A percentile compares a stretch with the other conserved stretches of the same genome.
Conservation (phyloP, 2,888 invertebrate species). For the Scrobipalpa costella region DNA sequence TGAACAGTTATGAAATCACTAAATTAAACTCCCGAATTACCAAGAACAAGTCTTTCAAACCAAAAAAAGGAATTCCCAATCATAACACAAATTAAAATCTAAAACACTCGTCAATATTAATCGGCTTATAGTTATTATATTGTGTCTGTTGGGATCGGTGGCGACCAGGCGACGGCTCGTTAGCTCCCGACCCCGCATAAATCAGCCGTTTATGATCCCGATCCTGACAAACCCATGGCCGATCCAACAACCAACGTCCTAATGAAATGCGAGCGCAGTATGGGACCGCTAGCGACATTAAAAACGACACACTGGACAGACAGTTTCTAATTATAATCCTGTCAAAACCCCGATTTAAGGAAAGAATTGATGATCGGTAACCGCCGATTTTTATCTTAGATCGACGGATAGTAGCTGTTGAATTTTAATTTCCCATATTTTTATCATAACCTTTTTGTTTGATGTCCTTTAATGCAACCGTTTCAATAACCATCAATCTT, state of each 20-base stretch:
- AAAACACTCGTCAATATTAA: slow-evolving; percentile 21
- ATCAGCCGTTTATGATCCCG: slow-evolving; percentile 77
- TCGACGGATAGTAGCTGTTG: slow-evolving; percentile 66
- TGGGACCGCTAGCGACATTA: slow-evolving; percentile 79
- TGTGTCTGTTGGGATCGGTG: slow-evolving; percentile 51
- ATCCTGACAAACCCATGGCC: background rate
- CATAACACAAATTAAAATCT: slow-evolving; percentile 20
- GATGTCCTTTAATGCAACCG: slow-evolving; percentile 7
- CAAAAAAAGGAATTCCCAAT: slow-evolving; percentile 1
- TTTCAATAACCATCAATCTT: slow-evolving; percentile 11
- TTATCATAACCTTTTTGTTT: slow-evolving; percentile 41
- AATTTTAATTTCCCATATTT: slow-evolving; percentile 63
- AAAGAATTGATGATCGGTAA: slow-evolving; percentile 76
- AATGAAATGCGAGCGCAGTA: slow-evolving; percentile 81
- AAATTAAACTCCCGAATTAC: background rate
- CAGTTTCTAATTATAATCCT: slow-evolving; percentile 81
- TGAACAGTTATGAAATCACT: background rate
- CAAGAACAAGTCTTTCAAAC: background rate
- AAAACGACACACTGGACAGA: slow-evolving; percentile 77
- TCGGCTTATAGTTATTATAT: slow-evolving; percentile 22
- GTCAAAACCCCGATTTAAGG: slow-evolving; percentile 76
- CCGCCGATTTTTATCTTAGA: slow-evolving; percentile 71
- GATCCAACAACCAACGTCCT: slow-evolving; percentile 71
- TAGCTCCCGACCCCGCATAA: slow-evolving; percentile 77
- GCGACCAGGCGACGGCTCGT: slow-evolving; percentile 72